A percentile compares a stretch with the other conserved stretches of the same genome.
These are phyloP conservation scores for Heliocidaris erythrogramma DNA, from an alignment of 35 echinoderm and acorn worm genomes.

Conservation along the genomic window DNA sequence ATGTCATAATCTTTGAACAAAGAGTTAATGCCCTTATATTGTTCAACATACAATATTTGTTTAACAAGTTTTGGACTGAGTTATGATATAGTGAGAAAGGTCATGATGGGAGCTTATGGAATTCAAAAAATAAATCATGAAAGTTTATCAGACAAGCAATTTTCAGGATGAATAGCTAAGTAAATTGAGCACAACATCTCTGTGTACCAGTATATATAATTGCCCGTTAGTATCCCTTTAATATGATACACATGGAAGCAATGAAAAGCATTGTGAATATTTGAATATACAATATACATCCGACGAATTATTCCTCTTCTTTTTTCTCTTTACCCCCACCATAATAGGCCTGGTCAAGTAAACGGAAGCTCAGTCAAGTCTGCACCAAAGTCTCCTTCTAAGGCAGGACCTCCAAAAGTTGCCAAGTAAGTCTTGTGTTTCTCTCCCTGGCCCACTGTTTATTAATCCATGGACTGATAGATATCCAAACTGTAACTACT, in stretches of 20 bases:
- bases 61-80: no score
- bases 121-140: no score
- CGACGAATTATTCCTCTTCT: background rate
- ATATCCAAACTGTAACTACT: no score
- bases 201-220: no score
- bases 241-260: background rate
- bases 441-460: no score
- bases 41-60: no score
- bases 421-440: background rate
- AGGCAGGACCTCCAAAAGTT: background rate
- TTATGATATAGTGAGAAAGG: no score
- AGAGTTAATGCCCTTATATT: no score
- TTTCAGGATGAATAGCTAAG: background rate
- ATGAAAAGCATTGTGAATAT: background rate
- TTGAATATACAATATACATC: background rate
- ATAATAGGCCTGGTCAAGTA: constrained; percentile 24
- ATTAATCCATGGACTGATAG: no score
- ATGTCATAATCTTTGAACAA: no score
- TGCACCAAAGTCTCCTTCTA: constrained; percentile 11
- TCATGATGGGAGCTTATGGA: no score
- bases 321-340: background rate
- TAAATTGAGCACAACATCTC: background rate
- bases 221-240: background rate
- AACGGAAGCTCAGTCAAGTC: constrained; percentile 20
- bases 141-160: no score